A percentile compares a stretch with the other conserved stretches of the same genome.
These are phyloP conservation scores for Solenopsis fugax DNA, from an alignment of 1,140 invertebrate species.

Conservation along the genomic window DNA sequence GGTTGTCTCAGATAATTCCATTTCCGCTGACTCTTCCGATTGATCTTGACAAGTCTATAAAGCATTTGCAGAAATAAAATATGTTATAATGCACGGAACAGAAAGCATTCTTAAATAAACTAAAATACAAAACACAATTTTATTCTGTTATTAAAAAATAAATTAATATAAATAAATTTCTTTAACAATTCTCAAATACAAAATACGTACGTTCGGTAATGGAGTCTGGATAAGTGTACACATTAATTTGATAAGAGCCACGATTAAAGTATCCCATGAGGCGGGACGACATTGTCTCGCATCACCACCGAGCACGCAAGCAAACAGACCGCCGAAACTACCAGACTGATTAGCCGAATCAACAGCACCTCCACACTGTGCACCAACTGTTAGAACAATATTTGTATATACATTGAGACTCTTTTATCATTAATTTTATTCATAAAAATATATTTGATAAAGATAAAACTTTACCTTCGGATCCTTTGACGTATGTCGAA, in stretches of 20 bases:
- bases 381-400: slow-evolving; percentile 77
- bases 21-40: slow-evolving; percentile 74
- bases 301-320: slow-evolving; percentile 89
- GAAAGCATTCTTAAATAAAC: not conserved
- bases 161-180: slow-evolving; percentile 22
- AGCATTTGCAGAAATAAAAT: slow-evolving; percentile 7
- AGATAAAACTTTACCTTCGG: slow-evolving; percentile 77
- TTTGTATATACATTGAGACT: not conserved
- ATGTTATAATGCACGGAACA: not conserved
- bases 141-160: not conserved
- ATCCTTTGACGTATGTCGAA: slow-evolving; percentile 82
- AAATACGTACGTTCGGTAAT: slow-evolving; percentile 84
- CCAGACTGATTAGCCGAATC: slow-evolving; percentile 80
- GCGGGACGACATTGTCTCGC: slow-evolving; percentile 88
- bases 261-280: slow-evolving; percentile 90
- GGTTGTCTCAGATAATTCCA: slow-evolving; percentile 78
- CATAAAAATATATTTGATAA: not conserved
- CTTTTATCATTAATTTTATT: not conserved
- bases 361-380: slow-evolving; percentile 81
- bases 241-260: slow-evolving; percentile 90
- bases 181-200: slow-evolving; percentile 10
- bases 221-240: slow-evolving; percentile 91
- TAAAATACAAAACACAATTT: not conserved
- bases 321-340: slow-evolving; percentile 90
- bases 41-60: slow-evolving; percentile 64